Evolutionary conservation across 2,888 invertebrate genomes (phyloP).

Genomic region (Synergus umbraculus): DNA sequence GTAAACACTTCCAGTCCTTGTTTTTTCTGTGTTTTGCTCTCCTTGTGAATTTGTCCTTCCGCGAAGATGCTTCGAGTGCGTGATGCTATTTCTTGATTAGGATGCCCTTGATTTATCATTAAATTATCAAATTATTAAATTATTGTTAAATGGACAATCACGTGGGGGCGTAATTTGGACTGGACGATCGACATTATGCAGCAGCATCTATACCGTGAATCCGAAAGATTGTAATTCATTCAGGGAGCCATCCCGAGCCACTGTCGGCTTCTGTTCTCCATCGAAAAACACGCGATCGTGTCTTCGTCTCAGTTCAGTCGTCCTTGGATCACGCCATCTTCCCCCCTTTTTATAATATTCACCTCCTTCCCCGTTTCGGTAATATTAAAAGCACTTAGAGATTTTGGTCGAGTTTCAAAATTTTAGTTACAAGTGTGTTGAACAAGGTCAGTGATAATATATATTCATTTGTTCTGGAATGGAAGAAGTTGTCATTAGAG

Average conservation of each 20-base stretch:
- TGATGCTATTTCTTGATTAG: constrained; percentile 42
- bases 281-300: constrained; percentile 72
- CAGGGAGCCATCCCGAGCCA: constrained; percentile 69
- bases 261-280: constrained; percentile 71
- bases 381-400: constrained; percentile 27
- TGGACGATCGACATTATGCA: constrained; percentile 49
- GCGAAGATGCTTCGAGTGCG: constrained; percentile 58
- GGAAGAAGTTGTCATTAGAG: not conserved
- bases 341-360: constrained; percentile 47
- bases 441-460: not conserved
- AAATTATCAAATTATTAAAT: constrained; percentile 74
- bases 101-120: constrained; percentile 65
- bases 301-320: constrained; percentile 56
- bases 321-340: constrained; percentile 74
- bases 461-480: not conserved
- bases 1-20: no score
- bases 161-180: constrained; percentile 68
- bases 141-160: constrained; percentile 72
- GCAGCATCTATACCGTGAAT: constrained; percentile 55
- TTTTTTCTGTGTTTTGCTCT: no score
- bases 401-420: constrained; percentile 42
- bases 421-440: constrained; percentile 26
- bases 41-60: constrained; percentile 58
- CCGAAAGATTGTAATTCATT: constrained; percentile 70
- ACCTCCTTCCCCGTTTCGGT: constrained; percentile 44